Percentiles rank a stretch among this genome's conserved stretches.
Conservation (phyloP, 2,113 vertebrate genomes). For the Lates calcarifer region DNA sequence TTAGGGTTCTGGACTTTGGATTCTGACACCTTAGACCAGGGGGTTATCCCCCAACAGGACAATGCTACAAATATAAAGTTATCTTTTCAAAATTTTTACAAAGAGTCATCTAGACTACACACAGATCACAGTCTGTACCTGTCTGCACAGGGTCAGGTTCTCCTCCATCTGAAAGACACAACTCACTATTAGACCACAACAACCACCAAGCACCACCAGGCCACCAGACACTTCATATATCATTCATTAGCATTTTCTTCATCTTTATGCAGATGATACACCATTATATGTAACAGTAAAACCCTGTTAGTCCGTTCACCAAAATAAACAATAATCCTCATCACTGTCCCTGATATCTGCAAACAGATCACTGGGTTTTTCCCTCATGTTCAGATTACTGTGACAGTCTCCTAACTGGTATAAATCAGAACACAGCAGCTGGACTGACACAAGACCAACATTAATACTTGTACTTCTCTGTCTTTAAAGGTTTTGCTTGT, state of each 20-base stretch:
- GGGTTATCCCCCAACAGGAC: no score
- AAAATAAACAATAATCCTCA: no score
- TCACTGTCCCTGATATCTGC: neutral
- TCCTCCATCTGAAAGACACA: conserved; percentile 57
- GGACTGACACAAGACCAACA: no score
- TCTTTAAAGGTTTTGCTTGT: no score
- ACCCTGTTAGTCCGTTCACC: no score
- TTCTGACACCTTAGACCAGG: no score
- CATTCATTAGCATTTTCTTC: neutral
- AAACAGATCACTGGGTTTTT: no score
- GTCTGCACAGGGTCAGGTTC: conserved; percentile 42
- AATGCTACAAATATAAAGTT: neutral
- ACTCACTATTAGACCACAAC: conserved; percentile 16
- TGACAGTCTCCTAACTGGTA: no score
- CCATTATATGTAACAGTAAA: neutral
- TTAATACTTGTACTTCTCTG: no score
- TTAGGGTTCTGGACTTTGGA: no score
- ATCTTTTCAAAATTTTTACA: neutral
- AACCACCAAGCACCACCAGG: neutral
- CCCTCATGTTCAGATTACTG: no score
- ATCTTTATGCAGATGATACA: neutral
- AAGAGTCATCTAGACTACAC: neutral
- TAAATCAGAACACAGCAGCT: no score
- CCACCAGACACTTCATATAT: neutral
- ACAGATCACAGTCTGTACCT: conserved; percentile 40